These are phyloP conservation scores for Ctenochaetus hawaiiensis DNA, from an alignment of 2,797 vertebrate species.

Conservation along the genomic window DNA sequence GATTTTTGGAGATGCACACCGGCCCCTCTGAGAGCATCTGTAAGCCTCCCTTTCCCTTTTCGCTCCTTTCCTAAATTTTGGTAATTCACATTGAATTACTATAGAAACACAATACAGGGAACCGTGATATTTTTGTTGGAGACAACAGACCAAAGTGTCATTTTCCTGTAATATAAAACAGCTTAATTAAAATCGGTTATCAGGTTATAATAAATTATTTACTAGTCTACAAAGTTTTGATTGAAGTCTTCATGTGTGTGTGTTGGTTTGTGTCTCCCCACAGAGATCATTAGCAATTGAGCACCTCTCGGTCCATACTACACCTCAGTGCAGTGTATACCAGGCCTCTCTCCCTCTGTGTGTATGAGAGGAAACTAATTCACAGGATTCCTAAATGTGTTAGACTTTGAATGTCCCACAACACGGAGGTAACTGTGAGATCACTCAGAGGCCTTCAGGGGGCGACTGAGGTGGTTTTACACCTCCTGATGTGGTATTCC, in stretches of 20 bases:
- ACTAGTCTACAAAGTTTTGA: too few species aligned
- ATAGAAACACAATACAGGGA: not conserved
- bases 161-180: not conserved
- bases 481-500: constrained; percentile 61
- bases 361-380: constrained; percentile 64
- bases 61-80: constrained; percentile 45
- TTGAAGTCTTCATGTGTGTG: constrained; percentile 19
- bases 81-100: constrained; percentile 26
- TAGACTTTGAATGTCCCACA: constrained; percentile 62
- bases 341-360: constrained; percentile 4
- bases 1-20: constrained; percentile 25
- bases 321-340: constrained; percentile 31
- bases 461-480: constrained; percentile 61
- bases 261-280: constrained; percentile 44
- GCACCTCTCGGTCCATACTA: constrained; percentile 60
- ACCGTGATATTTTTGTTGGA: not conserved
- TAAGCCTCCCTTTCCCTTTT: constrained; percentile 30
- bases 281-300: constrained; percentile 71
- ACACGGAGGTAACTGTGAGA: constrained; percentile 59
- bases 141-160: not conserved
- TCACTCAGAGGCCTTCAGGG: constrained; percentile 49
- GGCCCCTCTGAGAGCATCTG: constrained; percentile 31
- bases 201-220: too few species aligned
- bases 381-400: constrained; percentile 53
- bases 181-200: too few species aligned